These are phyloP conservation scores for Cepaea nemoralis DNA, from an alignment of 1,140 invertebrate species.

Conservation along the genomic window DNA sequence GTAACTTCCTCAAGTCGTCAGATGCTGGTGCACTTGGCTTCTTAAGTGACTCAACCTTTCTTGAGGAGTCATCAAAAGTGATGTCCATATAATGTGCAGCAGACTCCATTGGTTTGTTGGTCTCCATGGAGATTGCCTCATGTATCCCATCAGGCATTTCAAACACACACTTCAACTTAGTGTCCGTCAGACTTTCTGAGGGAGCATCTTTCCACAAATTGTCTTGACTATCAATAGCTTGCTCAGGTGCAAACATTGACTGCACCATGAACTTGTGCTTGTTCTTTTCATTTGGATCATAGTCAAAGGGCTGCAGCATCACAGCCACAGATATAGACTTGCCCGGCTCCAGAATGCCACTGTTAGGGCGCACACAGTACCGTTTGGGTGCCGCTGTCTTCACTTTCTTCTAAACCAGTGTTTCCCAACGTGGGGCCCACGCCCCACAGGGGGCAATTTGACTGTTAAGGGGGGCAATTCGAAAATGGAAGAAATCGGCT, in stretches of 20 bases:
- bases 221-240: conserved; percentile 79
- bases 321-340: conserved; percentile 87
- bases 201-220: conserved; percentile 87
- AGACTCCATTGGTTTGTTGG: background rate
- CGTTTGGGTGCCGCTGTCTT: conserved; percentile 99
- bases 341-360: conserved; percentile 86
- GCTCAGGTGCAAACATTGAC: conserved; percentile 87
- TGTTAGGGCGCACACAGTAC: conserved; percentile 99
- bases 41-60: conserved; percentile 26
- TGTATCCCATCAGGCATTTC: conserved; percentile 79
- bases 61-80: conserved; percentile 20
- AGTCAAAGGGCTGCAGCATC: conserved; percentile 94
- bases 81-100: conserved; percentile 29
- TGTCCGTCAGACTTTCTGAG: conserved; percentile 89
- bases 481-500: too few species aligned
- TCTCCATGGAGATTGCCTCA: conserved; percentile 1
- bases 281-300: conserved; percentile 92
- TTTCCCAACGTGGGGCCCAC: too few species aligned
- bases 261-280: conserved; percentile 99
- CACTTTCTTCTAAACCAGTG: too few species aligned
- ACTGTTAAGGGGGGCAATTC: too few species aligned
- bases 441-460: too few species aligned
- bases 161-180: conserved; percentile 94
- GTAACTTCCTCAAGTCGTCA: conserved; percentile 44
- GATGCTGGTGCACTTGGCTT: background rate